These are phyloP conservation scores for Macrosteles quadrilineatus DNA, from an alignment of 1,140 invertebrate genomes.

Conservation along the genomic window DNA sequence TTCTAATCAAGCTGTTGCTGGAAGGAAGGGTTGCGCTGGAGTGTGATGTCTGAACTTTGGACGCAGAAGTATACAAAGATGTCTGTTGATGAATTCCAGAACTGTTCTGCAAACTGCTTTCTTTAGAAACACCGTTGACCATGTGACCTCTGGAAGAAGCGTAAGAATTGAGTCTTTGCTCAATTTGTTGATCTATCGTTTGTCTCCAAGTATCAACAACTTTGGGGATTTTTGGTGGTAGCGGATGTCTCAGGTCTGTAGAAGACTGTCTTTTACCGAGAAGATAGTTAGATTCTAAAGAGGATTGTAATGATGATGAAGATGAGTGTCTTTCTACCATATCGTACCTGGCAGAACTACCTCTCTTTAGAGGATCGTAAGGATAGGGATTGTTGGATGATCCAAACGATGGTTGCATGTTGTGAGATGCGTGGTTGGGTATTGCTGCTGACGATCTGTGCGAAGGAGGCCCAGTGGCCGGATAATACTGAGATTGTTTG, in stretches of 20 bases:
- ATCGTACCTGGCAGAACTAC: constrained; percentile 18
- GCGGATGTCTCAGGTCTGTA: constrained; percentile 35
- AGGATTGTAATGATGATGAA: not conserved
- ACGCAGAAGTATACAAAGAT: too few relatives aligned
- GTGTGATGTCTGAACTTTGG: too few relatives aligned
- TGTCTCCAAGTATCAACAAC: constrained; percentile 57
- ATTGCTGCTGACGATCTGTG: constrained; percentile 39
- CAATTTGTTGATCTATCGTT: constrained; percentile 57
- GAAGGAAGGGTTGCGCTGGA: not conserved
- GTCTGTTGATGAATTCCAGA: not conserved
- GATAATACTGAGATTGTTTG: constrained; percentile 39
- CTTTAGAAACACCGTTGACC: constrained; percentile 32
- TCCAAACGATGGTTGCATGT: constrained; percentile 35
- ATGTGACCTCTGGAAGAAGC: constrained; percentile 36
- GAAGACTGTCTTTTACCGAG: constrained; percentile 27
- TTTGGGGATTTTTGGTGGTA: constrained; percentile 53
- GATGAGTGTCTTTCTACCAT: not conserved
- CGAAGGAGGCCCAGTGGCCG: constrained; percentile 5
- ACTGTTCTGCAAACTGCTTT: constrained; percentile 9
- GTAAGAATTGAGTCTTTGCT: constrained; percentile 52
- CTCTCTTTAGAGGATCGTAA: constrained; percentile 25
- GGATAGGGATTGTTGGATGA: constrained; percentile 32
- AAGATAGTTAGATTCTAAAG: constrained; percentile 11
- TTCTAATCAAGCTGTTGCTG: too few relatives aligned
- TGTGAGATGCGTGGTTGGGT: not conserved